Evolutionary conservation across 2,888 invertebrate species (phyloP).

Genomic region (Idaea biselata): DNA sequence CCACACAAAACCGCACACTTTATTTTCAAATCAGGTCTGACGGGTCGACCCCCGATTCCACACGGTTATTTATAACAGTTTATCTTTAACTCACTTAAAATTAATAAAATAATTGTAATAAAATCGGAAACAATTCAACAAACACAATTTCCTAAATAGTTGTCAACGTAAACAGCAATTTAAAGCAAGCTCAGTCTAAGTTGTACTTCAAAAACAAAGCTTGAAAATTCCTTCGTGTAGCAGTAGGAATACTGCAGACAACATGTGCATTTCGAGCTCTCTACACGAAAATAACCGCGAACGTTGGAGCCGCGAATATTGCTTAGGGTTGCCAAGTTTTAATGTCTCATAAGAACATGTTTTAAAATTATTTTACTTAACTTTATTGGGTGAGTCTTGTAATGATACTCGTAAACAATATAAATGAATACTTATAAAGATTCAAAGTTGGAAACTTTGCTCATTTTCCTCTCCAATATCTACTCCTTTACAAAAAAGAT

Average conservation of each 20-base stretch:
- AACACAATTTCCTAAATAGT: slow-evolving; percentile 10
- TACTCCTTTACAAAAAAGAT: too few species aligned
- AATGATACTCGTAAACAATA: too few species aligned
- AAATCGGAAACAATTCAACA: not conserved
- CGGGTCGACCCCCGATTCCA: too few species aligned
- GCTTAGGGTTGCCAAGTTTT: slow-evolving; percentile 23
- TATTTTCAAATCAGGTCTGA: too few species aligned
- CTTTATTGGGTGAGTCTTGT: slow-evolving; percentile 1
- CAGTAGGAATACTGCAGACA: slow-evolving; percentile 32
- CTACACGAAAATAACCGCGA: slow-evolving; percentile 54
- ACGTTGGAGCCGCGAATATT: slow-evolving; percentile 43
- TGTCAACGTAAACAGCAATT: slow-evolving; percentile 34
- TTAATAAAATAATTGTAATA: not conserved
- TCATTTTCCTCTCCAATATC: too few species aligned
- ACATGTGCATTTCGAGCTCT: slow-evolving; percentile 16
- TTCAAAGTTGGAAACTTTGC: too few species aligned
- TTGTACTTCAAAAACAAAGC: slow-evolving; percentile 25
- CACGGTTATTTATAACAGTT: too few species aligned
- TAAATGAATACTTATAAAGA: too few species aligned
- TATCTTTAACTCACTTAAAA: too few species aligned
- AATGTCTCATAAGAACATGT: slow-evolving; percentile 15
- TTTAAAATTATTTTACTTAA: not conserved
- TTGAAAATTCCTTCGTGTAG: slow-evolving; percentile 16
- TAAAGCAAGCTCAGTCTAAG: slow-evolving; percentile 40
- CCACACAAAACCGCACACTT: too few species aligned